These are phyloP conservation scores for Anthoscopus minutus DNA, from an alignment of 2,113 vertebrate genomes.

Conservation along the genomic window DNA sequence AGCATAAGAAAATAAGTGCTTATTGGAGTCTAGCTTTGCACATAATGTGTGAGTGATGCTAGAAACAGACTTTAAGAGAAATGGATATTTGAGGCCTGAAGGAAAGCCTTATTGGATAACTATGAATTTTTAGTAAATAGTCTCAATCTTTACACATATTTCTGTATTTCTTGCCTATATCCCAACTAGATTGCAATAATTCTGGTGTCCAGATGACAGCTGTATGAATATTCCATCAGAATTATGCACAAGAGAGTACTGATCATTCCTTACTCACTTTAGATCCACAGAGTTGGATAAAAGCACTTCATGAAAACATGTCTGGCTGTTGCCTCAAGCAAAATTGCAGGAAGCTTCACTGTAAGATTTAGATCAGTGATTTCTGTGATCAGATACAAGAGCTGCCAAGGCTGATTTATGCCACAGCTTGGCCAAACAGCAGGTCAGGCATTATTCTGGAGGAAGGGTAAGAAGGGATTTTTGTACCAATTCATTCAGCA, in stretches of 20 bases:
- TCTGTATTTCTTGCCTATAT: not conserved
- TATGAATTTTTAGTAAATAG: not conserved
- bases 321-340: not conserved
- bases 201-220: not conserved
- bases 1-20: not conserved
- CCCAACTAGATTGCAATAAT: not conserved
- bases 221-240: not conserved
- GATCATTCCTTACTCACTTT: not conserved
- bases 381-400: not conserved
- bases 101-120: not conserved
- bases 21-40: not conserved
- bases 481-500: not conserved
- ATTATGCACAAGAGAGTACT: not conserved
- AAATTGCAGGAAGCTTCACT: not conserved
- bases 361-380: not conserved
- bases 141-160: not conserved
- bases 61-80: not conserved
- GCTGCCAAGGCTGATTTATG: not conserved
- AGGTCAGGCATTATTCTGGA: not conserved
- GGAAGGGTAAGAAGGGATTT: not conserved
- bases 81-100: not conserved
- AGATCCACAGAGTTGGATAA: not conserved
- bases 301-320: not conserved
- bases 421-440: not conserved
- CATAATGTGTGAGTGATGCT: not conserved